phyloP scores from a whole-genome alignment of 64 coral and sea anemone species.

The Stylophora pistillata region DNA sequence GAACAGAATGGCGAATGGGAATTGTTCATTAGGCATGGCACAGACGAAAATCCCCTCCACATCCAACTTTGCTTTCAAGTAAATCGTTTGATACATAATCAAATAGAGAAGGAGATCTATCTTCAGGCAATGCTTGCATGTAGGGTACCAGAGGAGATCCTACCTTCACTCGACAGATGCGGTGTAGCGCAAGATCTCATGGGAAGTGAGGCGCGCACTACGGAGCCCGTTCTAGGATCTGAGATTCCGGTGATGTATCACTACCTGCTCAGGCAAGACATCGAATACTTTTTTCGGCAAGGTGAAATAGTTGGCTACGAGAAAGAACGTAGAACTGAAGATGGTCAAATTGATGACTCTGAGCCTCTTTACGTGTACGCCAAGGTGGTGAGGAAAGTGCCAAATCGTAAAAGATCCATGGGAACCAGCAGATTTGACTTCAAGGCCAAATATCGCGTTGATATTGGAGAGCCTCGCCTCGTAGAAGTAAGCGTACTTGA shows the following conservation, averaged over 20 bases:
- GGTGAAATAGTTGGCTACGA: constrained; percentile 97
- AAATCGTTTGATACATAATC: constrained; percentile 83
- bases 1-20: constrained; percentile 72
- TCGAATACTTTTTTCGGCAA: constrained; percentile 90
- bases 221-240: constrained; percentile 81
- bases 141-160: constrained; percentile 80
- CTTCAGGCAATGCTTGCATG: constrained; percentile 92
- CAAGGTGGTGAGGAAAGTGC: constrained; percentile 83
- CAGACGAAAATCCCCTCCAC: constrained; percentile 88
- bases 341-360: constrained; percentile 73
- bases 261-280: constrained; percentile 86
- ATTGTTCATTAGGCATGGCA: constrained; percentile 85
- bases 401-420: constrained; percentile 43
- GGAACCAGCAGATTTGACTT: constrained; percentile 71
- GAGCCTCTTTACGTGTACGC: constrained; percentile 92
- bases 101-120: constrained; percentile 95
- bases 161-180: constrained; percentile 86
- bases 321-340: constrained; percentile 59
- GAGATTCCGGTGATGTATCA: constrained; percentile 96
- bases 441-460: constrained; percentile 86
- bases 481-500: constrained; percentile 91
- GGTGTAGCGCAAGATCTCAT: constrained; percentile 88
- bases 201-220: constrained; percentile 64
- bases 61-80: constrained; percentile 93
- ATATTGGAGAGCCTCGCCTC: constrained; percentile 82